A percentile compares a stretch with the other conserved stretches of the same genome.
phyloP scores from a whole-genome alignment of 2,888 invertebrate species.

The Drosophila birchii region DNA sequence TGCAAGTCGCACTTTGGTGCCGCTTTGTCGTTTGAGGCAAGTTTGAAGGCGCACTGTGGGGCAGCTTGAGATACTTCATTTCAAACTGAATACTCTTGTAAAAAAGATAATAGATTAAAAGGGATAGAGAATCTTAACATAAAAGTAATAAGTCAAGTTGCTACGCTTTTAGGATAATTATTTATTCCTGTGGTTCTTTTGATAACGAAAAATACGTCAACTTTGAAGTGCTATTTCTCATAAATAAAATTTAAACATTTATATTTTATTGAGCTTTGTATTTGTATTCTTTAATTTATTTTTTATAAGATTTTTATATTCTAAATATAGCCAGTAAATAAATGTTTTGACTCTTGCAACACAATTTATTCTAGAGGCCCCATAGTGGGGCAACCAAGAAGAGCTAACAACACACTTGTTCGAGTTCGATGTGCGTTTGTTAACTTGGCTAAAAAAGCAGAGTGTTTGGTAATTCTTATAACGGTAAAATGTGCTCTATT shows the following conservation, averaged over 20 bases:
- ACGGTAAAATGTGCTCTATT: constrained; percentile 6
- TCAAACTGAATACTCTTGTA: background rate
- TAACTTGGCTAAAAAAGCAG: constrained; percentile 5
- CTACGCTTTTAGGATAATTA: background rate
- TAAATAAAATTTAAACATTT: no score
- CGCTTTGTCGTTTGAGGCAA: constrained; percentile 69
- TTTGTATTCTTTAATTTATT: background rate
- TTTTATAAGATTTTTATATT: background rate
- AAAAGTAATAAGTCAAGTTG: background rate
- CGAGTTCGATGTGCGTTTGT: constrained; percentile 42
- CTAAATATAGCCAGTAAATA: background rate
- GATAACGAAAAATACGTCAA: background rate
- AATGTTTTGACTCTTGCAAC: background rate
- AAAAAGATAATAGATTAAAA: no score
- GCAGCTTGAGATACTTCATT: background rate
- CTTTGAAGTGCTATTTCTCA: background rate
- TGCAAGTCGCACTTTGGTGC: constrained; percentile 72
- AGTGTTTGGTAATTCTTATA: constrained; percentile 8
- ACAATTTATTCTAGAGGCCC: background rate
- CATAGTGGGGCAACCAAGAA: constrained; percentile 13
- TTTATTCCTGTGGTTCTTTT: background rate
- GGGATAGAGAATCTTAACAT: background rate
- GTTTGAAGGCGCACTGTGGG: constrained; percentile 56
- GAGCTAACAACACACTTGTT: constrained; percentile 57
- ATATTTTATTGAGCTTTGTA: background rate